Conservation (phyloP, 1,140 invertebrate genomes). For the Drosophila nigrodunni region DNA sequence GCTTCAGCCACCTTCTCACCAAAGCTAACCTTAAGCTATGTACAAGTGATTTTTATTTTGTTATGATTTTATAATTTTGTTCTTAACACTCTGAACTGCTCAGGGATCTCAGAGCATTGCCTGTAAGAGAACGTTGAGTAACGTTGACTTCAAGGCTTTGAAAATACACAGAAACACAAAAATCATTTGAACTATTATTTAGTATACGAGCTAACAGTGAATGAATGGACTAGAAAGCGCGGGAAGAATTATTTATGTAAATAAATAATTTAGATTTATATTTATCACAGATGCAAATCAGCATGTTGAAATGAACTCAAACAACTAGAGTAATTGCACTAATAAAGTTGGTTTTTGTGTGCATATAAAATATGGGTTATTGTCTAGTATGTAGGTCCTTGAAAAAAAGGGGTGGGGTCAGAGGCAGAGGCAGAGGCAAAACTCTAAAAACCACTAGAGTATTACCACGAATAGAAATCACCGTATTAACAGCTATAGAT, state of each 20-base stretch:
- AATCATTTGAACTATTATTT: not conserved
- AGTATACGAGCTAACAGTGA: not conserved
- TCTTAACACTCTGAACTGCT: conserved; percentile 35
- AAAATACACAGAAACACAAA: conserved; percentile 15
- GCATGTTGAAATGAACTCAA: too few relatives aligned
- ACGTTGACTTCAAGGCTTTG: conserved; percentile 83
- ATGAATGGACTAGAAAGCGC: not conserved
- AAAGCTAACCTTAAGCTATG: conserved; percentile 78
- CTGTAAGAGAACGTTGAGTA: conserved; percentile 55
- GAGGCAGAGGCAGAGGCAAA: not conserved
- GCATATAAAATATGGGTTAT: not conserved
- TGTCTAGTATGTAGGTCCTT: not conserved
- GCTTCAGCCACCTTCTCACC: conserved; percentile 77
- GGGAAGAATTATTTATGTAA: too few relatives aligned
- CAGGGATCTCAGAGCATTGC: conserved; percentile 40
- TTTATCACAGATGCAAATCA: too few relatives aligned
- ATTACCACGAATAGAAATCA: not conserved
- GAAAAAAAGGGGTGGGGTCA: conserved; percentile 24
- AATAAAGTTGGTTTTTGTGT: not conserved
- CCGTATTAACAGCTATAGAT: too few relatives aligned
- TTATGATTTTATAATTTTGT: conserved; percentile 27
- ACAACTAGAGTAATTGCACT: conserved; percentile 3
- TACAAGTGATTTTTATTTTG: conserved; percentile 48
- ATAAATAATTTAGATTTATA: too few relatives aligned
- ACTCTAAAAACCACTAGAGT: too few relatives aligned